Evolutionary conservation across 2,888 invertebrate genomes (phyloP).

Genomic region (Ferrisia virgata): DNA sequence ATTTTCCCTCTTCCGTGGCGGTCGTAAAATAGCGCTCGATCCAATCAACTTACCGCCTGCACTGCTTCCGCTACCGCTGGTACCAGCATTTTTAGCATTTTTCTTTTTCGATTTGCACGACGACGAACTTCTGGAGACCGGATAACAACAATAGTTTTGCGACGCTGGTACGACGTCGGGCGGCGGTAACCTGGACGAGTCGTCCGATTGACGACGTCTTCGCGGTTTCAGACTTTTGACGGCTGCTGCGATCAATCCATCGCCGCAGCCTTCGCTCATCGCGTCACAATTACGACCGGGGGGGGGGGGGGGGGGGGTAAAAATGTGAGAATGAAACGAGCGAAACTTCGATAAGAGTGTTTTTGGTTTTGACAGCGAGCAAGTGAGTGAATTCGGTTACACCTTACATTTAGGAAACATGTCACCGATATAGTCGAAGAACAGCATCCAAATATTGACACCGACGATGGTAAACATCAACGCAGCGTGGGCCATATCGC

Average conservation of each 20-base stretch:
- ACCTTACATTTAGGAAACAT: constrained; percentile 7
- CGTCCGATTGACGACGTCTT: constrained; percentile 58
- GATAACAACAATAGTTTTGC: constrained; percentile 46
- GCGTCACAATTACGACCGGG: background rate
- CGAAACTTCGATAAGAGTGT: background rate
- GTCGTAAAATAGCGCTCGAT: background rate
- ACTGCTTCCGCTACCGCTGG: background rate
- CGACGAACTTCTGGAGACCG: constrained; percentile 7
- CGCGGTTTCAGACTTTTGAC: constrained; percentile 67
- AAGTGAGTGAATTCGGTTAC: no score
- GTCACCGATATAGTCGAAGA: constrained; percentile 25
- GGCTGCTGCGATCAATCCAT: constrained; percentile 58
- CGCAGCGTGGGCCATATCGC: background rate
- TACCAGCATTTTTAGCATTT: background rate
- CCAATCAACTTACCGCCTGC: background rate
- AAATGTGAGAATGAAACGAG: background rate
- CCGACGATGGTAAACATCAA: background rate
- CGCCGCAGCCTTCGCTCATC: constrained; percentile 58
- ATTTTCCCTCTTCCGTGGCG: background rate
- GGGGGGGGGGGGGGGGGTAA: no score
- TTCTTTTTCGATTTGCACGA: constrained; percentile 34
- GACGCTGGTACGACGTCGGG: constrained; percentile 49
- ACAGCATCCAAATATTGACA: constrained; percentile 7
- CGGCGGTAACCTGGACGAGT: constrained; percentile 58
- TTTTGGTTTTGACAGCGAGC: background rate